Evolutionary conservation across 2,797 vertebrate species (phyloP).

Genomic region (Thamnophis elegans): DNA sequence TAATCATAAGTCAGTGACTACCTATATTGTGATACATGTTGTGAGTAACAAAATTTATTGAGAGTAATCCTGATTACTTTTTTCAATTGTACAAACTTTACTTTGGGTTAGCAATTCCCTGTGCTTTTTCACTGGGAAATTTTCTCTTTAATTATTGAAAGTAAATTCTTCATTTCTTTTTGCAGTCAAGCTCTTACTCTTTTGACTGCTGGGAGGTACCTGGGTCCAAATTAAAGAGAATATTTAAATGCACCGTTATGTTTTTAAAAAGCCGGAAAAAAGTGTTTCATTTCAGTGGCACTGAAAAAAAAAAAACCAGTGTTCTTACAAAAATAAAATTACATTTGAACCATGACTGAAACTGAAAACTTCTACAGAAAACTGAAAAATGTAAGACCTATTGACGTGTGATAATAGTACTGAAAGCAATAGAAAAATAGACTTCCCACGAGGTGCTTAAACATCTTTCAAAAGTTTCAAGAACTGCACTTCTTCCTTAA

Average conservation of each 20-base stretch:
- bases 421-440: not conserved
- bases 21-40: not conserved
- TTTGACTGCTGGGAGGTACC: not conserved
- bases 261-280: not conserved
- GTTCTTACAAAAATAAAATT: slow-evolving; percentile 11
- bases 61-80: not conserved
- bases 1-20: not conserved
- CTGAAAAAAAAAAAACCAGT: not conserved
- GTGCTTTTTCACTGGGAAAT: not conserved
- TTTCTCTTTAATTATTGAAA: not conserved
- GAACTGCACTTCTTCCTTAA: not conserved
- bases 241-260: not conserved
- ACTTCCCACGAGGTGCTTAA: not conserved
- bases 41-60: not conserved
- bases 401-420: not conserved
- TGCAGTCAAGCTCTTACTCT: not conserved
- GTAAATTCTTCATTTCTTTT: not conserved
- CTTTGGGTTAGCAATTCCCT: not conserved
- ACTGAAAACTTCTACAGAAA: slow-evolving; percentile 2
- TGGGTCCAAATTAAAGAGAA: not conserved
- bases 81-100: not conserved
- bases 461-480: not conserved
- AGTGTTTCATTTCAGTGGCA: not conserved
- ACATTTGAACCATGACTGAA: slow-evolving; percentile 1
- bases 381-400: not conserved